Evolutionary conservation across 2,888 invertebrate species (phyloP).

Genomic region (Keiferia lycopersicella): DNA sequence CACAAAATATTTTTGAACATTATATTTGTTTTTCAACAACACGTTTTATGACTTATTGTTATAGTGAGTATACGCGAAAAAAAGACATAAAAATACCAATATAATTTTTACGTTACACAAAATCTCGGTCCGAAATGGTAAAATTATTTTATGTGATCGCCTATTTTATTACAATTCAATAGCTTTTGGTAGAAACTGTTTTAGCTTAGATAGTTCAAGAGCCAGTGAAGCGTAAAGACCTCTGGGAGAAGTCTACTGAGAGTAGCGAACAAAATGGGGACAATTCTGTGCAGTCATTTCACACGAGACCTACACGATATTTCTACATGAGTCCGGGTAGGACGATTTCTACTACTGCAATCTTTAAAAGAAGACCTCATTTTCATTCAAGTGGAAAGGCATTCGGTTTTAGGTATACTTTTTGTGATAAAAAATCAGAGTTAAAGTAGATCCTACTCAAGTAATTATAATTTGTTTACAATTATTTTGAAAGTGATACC

Average conservation of each 20-base stretch:
- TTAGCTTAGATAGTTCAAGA: constrained; percentile 8
- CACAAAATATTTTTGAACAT: too few relatives aligned
- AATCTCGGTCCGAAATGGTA: neutral
- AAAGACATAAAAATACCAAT: constrained; percentile 1
- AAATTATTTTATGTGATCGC: constrained; percentile 1
- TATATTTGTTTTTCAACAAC: neutral
- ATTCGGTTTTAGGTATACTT: too few relatives aligned
- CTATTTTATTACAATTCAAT: constrained; percentile 12
- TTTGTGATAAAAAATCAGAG: too few relatives aligned
- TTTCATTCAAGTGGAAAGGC: neutral
- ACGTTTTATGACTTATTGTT: neutral
- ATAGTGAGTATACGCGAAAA: neutral
- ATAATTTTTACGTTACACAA: constrained; percentile 5
- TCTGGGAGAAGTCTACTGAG: constrained; percentile 15
- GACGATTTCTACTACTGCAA: constrained; percentile 17
- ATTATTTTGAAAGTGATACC: too few relatives aligned
- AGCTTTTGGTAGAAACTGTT: constrained; percentile 15
- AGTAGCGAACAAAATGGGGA: constrained; percentile 12
- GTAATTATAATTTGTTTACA: too few relatives aligned
- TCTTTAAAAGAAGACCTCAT: neutral
- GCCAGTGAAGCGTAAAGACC: constrained; percentile 16
- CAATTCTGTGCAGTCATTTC: constrained; percentile 15
- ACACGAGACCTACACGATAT: constrained; percentile 18
- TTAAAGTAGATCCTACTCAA: too few relatives aligned
- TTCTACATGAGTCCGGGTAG: constrained; percentile 8